phyloP scores from a whole-genome alignment of 2,888 invertebrate genomes.

The Tenodera sinensis region DNA sequence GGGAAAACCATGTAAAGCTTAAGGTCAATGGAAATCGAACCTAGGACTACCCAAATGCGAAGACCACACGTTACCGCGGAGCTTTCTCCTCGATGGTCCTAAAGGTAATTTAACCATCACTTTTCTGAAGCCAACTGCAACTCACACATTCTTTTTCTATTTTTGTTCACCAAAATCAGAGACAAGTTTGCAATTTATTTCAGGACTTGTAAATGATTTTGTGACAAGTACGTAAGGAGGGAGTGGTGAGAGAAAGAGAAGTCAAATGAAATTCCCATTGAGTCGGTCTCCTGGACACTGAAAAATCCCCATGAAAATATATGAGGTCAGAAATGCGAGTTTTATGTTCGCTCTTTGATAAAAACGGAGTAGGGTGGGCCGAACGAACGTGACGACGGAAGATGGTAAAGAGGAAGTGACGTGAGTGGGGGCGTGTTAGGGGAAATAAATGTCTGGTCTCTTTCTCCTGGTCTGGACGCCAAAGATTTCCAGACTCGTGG shows the following conservation, averaged over 20 bases:
- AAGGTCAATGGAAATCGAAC: no score
- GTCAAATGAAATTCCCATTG: background rate
- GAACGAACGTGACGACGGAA: background rate
- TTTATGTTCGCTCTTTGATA: background rate
- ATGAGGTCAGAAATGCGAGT: constrained; percentile 5
- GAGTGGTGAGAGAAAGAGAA: background rate
- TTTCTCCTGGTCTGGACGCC: background rate
- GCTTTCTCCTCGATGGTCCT: no score
- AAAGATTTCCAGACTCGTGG: background rate
- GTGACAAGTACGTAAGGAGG: background rate
- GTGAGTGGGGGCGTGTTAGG: background rate
- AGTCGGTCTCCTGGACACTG: background rate
- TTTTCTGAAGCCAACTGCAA: no score
- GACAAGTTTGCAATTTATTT: background rate
- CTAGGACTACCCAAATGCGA: no score
- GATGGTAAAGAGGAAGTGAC: background rate
- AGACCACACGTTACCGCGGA: no score
- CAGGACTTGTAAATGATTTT: background rate
- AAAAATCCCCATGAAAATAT: background rate
- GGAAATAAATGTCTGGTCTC: background rate
- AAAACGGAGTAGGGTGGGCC: background rate
- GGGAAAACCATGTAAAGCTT: no score
- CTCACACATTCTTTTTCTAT: background rate
- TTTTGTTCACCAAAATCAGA: background rate
- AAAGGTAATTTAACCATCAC: no score